Conservation (phyloP, 2,113 vertebrate species). For the Tragulus kanchil region DNA sequence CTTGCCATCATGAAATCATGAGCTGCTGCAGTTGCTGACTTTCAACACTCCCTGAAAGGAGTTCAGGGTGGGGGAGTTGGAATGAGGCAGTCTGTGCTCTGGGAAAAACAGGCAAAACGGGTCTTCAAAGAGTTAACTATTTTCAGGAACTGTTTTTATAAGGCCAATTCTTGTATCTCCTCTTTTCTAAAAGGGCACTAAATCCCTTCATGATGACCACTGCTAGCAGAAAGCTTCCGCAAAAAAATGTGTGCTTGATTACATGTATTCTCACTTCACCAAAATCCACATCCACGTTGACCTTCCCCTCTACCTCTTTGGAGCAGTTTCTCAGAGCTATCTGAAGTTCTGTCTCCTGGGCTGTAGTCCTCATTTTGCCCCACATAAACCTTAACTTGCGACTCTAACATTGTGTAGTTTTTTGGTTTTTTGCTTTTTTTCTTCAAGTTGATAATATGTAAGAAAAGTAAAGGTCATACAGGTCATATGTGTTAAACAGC, state of each 20-base stretch:
- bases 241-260: not conserved
- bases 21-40: not conserved
- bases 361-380: not conserved
- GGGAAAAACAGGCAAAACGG: not conserved
- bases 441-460: not conserved
- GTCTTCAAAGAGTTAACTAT: not conserved
- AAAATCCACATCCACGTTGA: accelerated
- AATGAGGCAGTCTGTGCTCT: not conserved
- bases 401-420: not conserved
- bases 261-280: not conserved
- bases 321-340: not conserved
- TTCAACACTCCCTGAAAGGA: not conserved
- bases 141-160: not conserved
- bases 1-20: not conserved
- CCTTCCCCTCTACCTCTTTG: not conserved
- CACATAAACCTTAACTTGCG: not conserved
- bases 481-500: not conserved
- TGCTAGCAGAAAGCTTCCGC: not conserved
- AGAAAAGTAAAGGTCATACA: not conserved
- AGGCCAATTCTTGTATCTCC: not conserved
- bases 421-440: not conserved
- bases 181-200: not conserved
- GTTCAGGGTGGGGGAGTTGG: not conserved
- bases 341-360: not conserved
- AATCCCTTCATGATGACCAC: not conserved